Base-by-base conservation (phyloP, 92 coral and sea anemone genomes). In the Paragorgia papillata region DNA sequence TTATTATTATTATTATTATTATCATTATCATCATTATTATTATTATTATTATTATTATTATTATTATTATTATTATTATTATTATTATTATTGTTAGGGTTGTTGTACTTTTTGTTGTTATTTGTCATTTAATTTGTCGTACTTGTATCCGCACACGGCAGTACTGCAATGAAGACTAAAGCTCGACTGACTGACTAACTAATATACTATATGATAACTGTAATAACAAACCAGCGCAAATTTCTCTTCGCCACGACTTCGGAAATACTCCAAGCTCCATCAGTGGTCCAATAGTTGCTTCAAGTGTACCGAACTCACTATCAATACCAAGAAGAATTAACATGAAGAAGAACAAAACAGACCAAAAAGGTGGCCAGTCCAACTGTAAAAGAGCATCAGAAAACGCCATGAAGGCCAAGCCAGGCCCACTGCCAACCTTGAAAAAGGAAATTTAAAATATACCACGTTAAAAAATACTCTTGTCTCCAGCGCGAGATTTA, bases 351-450 rank as follows among this genome's bases (percentile, higher is more conserved):
- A 93, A 93, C 34, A 93, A 84, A 51, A 93, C 81, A 27, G 97
- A 92, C 97, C 97, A 93, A 14, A 93, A 88, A 31, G 93, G 97
- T 5, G 97, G 88, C 55, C 85, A 96, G 0, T 93, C 96, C 90
- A 93, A 86, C 33, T 90, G 74, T 22, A 90, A 69, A 80, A 93
- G 66, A 10, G 97, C 97, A 82, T 93, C 97, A 24, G 97, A 93
- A 67, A 93, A 93, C 27, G 97, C 87, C 96, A 93, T 93, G 84
- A 93, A 93, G 34, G 97, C 97, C 50, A 93, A 81, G 25, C 97
- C 97, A 34, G 97, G 97, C 21, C 97, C 97, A 33, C 93, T 88
- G 31, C 97, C 97, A 84, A 88, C 92, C 97, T 93, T 53, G 85
- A 73, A 48, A 25, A 65, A 22, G 27, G 60, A 0, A 13, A 15